Evolutionary conservation across 2,797 vertebrate genomes (phyloP).

Genomic region (Danio tinwini): DNA sequence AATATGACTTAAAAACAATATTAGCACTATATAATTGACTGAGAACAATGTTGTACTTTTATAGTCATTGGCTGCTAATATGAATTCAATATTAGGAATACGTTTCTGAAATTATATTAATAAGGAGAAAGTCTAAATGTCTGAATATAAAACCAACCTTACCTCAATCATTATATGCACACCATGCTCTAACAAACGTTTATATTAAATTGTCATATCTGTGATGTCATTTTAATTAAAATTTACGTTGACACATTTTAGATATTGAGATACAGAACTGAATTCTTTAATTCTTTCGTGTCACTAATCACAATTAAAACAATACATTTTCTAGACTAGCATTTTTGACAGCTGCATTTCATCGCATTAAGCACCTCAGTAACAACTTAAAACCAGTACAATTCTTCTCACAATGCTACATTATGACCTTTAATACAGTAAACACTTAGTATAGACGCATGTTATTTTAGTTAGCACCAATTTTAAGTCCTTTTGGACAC

Average conservation of each 20-base stretch:
- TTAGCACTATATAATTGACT: too few species aligned
- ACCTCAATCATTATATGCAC: background rate
- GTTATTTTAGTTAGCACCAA: background rate
- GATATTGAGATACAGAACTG: background rate
- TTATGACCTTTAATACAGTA: background rate
- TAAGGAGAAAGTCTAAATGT: too few species aligned
- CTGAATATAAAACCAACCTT: too few species aligned
- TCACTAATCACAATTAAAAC: background rate
- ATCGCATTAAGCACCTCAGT: too few species aligned
- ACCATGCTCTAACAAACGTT: background rate
- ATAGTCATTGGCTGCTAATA: too few species aligned
- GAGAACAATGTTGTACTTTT: too few species aligned
- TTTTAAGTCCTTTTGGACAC: background rate
- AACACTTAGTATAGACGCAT: background rate
- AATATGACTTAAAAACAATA: too few species aligned
- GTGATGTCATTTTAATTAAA: background rate
- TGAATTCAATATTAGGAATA: too few species aligned
- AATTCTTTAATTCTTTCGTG: too few species aligned
- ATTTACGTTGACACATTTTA: background rate
- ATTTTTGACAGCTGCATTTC: slow-evolving; percentile 13
- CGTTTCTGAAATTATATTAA: too few species aligned
- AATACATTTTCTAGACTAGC: background rate
- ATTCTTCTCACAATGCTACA: background rate
- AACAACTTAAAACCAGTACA: background rate
- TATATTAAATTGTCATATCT: background rate